Percentiles rank a stretch among this genome's conserved stretches.
phyloP scores from a whole-genome alignment of 2,888 invertebrate species.

The Halictus quadricinctus region DNA sequence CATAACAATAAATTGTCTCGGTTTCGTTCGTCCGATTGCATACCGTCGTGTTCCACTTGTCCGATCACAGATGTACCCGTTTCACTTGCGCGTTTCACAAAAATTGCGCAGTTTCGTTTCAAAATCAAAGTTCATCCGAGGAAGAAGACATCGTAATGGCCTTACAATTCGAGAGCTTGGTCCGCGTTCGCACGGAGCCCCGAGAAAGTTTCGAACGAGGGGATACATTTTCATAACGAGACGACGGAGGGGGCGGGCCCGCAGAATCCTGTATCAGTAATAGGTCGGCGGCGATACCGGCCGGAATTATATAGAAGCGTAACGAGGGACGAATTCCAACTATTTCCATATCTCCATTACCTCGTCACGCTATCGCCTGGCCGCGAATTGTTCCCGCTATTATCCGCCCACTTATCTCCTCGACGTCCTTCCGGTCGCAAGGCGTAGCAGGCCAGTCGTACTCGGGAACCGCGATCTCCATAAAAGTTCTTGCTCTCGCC shows the following conservation, averaged over 20 bases:
- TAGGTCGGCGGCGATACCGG: not conserved
- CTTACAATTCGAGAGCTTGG: not conserved
- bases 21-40: too few relatives aligned
- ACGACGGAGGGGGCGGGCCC: not conserved
- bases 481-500: conserved; percentile 22
- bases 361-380: conserved; percentile 42
- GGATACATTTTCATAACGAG: not conserved
- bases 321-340: conserved; percentile 33
- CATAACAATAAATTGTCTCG: not conserved
- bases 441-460: conserved; percentile 16
- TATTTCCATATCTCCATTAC: conserved; percentile 41
- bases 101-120: too few relatives aligned
- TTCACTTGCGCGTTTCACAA: not conserved
- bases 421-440: conserved; percentile 28
- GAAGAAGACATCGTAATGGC: not conserved
- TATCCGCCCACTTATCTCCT: conserved; percentile 44
- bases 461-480: conserved; percentile 34
- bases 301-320: conserved; percentile 22
- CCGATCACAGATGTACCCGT: not conserved
- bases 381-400: conserved; percentile 38
- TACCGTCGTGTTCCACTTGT: not conserved
- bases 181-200: not conserved
- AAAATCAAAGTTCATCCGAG: not conserved
- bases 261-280: not conserved
- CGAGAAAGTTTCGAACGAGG: not conserved